Conservation (phyloP, 2,797 vertebrate genomes). For the Chelon auratus region DNA sequence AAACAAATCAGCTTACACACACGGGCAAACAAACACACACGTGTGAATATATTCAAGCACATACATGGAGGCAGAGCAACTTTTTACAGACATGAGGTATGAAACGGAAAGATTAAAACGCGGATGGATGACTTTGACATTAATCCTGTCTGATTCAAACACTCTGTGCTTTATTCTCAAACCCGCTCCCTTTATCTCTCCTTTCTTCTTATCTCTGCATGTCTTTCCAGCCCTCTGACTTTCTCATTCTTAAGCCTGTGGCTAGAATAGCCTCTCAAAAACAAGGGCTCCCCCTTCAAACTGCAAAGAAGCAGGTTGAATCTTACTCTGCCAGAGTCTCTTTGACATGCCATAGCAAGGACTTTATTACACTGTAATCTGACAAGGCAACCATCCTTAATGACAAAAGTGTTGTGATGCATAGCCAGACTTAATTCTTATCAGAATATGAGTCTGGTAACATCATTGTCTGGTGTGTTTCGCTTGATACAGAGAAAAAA, state of each 20-base stretch:
- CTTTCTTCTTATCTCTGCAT: conserved; percentile 53
- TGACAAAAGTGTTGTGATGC: no score
- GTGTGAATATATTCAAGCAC: conserved; percentile 22
- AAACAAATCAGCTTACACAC: conserved; percentile 81
- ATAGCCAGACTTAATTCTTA: no score
- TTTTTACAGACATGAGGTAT: conserved; percentile 25
- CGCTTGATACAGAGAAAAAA: no score
- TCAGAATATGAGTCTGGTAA: no score
- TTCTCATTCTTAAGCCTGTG: conserved; percentile 40
- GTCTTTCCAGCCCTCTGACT: conserved; percentile 57
- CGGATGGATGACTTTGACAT: conserved; percentile 63
- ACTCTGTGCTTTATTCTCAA: conserved; percentile 36
- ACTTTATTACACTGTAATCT: no score
- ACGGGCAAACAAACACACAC: conserved; percentile 27
- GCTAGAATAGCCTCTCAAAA: conserved; percentile 17
- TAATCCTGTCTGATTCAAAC: conserved; percentile 55
- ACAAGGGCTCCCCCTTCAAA: conserved; percentile 31
- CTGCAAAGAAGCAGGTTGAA: conserved; percentile 17
- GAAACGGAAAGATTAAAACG: conserved; percentile 48
- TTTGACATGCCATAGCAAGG: no score
- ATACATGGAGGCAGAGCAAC: conserved; percentile 9
- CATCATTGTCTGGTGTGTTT: no score
- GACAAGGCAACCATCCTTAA: no score
- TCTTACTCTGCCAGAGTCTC: no score
- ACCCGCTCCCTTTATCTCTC: conserved; percentile 41